Percentiles rank a stretch among this genome's conserved stretches.
Evolutionary conservation across 2,113 vertebrate genomes (phyloP).

Genomic region (Sphaerodactylus townsendi): DNA sequence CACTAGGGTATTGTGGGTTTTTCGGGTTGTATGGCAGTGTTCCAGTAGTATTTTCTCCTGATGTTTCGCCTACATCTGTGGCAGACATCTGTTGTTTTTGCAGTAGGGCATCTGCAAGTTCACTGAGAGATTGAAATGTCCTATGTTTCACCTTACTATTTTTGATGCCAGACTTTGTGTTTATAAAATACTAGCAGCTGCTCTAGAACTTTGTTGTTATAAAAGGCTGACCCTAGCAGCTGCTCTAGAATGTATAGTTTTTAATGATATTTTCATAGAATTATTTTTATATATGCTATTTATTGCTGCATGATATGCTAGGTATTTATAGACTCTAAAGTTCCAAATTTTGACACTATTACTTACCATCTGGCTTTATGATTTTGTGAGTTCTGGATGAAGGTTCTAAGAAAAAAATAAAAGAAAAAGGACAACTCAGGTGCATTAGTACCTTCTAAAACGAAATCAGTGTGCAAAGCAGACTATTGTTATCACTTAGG

Average conservation of each 20-base stretch:
- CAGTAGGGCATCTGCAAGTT: not conserved
- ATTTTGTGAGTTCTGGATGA: conserved; percentile 90
- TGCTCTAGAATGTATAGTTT: not conserved
- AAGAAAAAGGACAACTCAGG: not conserved
- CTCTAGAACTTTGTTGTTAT: not conserved
- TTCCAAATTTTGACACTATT: not conserved
- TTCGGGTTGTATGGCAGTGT: too few relatives aligned
- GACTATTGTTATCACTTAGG: not conserved
- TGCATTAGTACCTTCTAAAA: conserved; percentile 12
- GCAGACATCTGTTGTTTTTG: too few relatives aligned
- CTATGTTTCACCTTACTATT: not conserved
- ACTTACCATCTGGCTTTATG: conserved; percentile 86
- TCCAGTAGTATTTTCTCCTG: too few relatives aligned
- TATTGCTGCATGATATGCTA: not conserved
- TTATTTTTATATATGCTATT: not conserved
- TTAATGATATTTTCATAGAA: not conserved
- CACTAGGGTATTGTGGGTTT: too few relatives aligned
- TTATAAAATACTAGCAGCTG: too few relatives aligned
- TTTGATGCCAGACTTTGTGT: not conserved
- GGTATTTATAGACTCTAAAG: not conserved
- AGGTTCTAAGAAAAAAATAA: conserved; percentile 78
- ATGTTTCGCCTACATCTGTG: too few relatives aligned
- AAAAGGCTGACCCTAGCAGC: not conserved
- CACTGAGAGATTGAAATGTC: not conserved
- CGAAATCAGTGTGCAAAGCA: conserved; percentile 1